These are phyloP conservation scores for Pelecanus crispus DNA, from an alignment of 2,113 vertebrate species.

Conservation along the genomic window DNA sequence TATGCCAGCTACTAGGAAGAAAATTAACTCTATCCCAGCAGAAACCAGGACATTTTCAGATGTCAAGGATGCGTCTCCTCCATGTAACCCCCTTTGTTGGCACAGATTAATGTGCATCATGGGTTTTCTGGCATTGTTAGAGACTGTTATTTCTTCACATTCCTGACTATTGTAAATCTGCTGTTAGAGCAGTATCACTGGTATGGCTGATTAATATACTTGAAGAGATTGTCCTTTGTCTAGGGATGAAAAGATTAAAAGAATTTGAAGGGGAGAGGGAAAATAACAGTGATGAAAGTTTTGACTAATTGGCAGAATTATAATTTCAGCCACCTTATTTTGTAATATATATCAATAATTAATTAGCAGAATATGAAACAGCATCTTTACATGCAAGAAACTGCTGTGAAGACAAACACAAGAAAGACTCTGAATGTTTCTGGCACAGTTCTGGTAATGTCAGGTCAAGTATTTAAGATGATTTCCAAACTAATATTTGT, in stretches of 20 bases:
- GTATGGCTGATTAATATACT: background rate
- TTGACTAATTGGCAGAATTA: background rate
- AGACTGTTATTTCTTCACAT: background rate
- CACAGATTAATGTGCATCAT: background rate
- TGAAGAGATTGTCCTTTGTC: background rate
- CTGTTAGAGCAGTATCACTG: background rate
- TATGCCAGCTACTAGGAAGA: too few relatives aligned
- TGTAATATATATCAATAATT: background rate
- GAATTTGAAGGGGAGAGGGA: background rate
- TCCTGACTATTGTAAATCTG: rapidly evolving
- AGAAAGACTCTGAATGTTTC: background rate
- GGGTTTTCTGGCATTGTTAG: background rate
- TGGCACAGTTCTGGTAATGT: background rate
- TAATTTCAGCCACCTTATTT: background rate
- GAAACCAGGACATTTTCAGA: too few relatives aligned
- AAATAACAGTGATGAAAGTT: background rate
- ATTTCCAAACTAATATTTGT: background rate
- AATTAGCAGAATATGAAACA: background rate
- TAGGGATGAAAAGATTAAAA: background rate
- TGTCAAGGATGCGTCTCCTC: background rate
- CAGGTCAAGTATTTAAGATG: background rate
- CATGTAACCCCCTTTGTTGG: background rate
- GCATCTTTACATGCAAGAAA: background rate
- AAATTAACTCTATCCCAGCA: too few relatives aligned
- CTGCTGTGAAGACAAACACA: background rate